Base-by-base conservation (phyloP, 2,797 vertebrate genomes). In the Rhinella marina region DNA sequence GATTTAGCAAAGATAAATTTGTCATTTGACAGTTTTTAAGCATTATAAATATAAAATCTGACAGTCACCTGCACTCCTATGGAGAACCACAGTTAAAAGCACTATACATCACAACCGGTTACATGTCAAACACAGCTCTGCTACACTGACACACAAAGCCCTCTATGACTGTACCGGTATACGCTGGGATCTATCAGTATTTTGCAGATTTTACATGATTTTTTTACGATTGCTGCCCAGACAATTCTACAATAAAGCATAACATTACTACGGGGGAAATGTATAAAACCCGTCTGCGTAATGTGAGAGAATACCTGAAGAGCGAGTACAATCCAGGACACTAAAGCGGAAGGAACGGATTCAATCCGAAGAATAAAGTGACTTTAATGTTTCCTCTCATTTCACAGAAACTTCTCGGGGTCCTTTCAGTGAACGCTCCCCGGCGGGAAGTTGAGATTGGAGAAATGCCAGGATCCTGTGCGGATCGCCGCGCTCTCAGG, bases 401-500 rank as follows among this genome's bases (percentile, higher is more conserved):
- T 92, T 48, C 23, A 21, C 85, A 92, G 93, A 94, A 93, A 94
- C 93, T 92, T 95, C 94, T 94, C 92, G 93, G 93, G 92, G 95
- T 96, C 95, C 94, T 95, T 94, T 96, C 95, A 93, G 91, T 93
- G 93, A 95, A 93, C 94, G 93, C 94, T 93, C 93, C 93, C 92
- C 89, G 92, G 94, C 95, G 95, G 93, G 93, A 94, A 94, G 96
- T 95, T 96, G 96, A 96, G 96, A 95, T 95, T 95, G 96, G 95
- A 95, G 93, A 92, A 91, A 68, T 91, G 94, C 95, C 95, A 96
- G 93, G 92, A 93, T 93, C 92, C 94, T 94, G 94, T 95, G 94
- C 93, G 95, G 94, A 93, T 91, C 91, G 92, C 93, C 94, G 94
- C 94, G 96, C 95, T 94, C 94, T 94, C 41, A 41, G 41, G 41